These are phyloP conservation scores for Sebastes vulpes DNA, from an alignment of 2,797 vertebrate species.

Conservation along the genomic window DNA sequence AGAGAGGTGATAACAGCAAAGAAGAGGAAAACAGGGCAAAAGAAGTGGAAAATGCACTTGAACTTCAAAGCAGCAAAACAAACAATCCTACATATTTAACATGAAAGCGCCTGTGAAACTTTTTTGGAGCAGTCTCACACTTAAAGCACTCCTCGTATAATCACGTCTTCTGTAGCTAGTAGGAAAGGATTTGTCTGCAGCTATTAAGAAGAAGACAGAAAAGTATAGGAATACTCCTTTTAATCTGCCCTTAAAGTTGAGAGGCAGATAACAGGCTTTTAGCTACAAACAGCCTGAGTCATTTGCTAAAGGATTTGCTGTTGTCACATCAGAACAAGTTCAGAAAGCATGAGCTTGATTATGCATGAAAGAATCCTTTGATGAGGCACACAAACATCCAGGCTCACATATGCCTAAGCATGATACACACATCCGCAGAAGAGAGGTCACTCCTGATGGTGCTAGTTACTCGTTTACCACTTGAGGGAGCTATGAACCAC, in stretches of 20 bases:
- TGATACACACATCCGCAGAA: not conserved
- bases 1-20: not conserved
- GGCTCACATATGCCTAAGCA: not conserved
- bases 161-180: constrained; percentile 59
- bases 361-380: constrained; percentile 61
- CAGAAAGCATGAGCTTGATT: constrained; percentile 64
- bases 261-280: constrained; percentile 77
- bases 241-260: constrained; percentile 78
- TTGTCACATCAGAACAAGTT: constrained; percentile 63
- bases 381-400: constrained; percentile 36
- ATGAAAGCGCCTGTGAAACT: constrained; percentile 51
- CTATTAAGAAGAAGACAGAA: constrained; percentile 66
- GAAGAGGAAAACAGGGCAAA: not conserved
- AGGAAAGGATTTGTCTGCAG: constrained; percentile 73
- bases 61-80: constrained; percentile 71
- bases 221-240: constrained; percentile 66
- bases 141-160: constrained; percentile 57
- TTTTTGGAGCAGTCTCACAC: constrained; percentile 38
- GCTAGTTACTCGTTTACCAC: constrained; percentile 52
- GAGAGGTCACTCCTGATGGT: constrained; percentile 22
- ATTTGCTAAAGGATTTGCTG: constrained; percentile 71
- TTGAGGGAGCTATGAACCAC: constrained; percentile 70
- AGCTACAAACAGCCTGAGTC: constrained; percentile 69
- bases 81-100: constrained; percentile 62
- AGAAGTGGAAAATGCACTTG: constrained; percentile 36